Evolutionary conservation across 2,797 vertebrate genomes (phyloP).

Genomic region (Fistularia tabacaria): DNA sequence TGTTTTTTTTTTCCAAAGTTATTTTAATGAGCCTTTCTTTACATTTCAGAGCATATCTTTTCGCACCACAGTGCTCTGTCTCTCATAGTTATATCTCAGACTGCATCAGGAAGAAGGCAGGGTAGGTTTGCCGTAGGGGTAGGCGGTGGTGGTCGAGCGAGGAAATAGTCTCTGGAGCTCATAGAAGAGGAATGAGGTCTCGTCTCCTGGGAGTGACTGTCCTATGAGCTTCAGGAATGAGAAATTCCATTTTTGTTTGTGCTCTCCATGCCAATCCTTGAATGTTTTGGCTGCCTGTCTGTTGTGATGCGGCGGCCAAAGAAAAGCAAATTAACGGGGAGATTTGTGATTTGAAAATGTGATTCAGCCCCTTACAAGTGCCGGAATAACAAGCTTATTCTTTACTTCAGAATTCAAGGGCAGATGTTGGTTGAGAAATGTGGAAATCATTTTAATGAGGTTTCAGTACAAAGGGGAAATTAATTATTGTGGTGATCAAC

Average conservation of each 20-base stretch:
- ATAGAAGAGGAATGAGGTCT: conserved; percentile 22
- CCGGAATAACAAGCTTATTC: conserved; percentile 15
- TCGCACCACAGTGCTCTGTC: conserved; percentile 22
- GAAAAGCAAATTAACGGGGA: not conserved
- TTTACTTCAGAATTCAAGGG: conserved; percentile 5
- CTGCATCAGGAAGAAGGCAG: conserved; percentile 16
- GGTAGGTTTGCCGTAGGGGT: not conserved
- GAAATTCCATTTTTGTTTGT: conserved; percentile 7
- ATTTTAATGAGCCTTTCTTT: conserved; percentile 53
- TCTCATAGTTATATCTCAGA: conserved; percentile 18
- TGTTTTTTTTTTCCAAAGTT: conserved; percentile 37
- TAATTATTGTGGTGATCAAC: too few relatives aligned
- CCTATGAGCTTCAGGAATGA: conserved; percentile 9
- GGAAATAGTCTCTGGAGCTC: conserved; percentile 20
- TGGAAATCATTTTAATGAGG: too few relatives aligned
- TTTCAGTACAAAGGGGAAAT: too few relatives aligned
- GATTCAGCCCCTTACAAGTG: conserved; percentile 10
- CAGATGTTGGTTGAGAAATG: not conserved
- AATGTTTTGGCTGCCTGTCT: conserved; percentile 13
- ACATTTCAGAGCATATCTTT: conserved; percentile 35
- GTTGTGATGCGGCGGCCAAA: conserved; percentile 13
- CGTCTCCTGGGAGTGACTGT: conserved; percentile 20
- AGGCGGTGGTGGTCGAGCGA: not conserved
- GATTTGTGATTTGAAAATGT: conserved; percentile 17
- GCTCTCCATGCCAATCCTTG: not conserved